Conservation (phyloP, 2,113 vertebrate genomes). For the Hucho hucho region DNA sequence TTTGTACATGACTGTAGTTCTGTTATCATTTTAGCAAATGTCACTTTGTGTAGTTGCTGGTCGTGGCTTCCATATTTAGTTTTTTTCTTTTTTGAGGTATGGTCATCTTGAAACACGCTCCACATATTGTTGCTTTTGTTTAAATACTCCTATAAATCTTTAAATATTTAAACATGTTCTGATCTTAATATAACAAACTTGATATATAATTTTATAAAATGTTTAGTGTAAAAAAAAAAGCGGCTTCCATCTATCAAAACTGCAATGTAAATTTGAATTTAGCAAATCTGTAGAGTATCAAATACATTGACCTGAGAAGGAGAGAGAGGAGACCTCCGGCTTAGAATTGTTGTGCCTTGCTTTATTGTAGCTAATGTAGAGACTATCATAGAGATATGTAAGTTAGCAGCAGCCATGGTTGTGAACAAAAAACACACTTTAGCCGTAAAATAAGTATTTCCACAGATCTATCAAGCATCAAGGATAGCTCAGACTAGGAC, state of each 20-base stretch:
- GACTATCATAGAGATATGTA: neutral
- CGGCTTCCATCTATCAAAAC: neutral
- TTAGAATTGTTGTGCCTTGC: neutral
- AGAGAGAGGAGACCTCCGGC: neutral
- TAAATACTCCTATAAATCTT: neutral
- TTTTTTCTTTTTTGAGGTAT: constrained; percentile 12
- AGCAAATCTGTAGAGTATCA: neutral
- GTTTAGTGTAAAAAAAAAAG: neutral
- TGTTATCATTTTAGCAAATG: constrained; percentile 12
- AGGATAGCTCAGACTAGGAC: neutral
- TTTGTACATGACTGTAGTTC: constrained; percentile 25
- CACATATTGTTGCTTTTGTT: constrained; percentile 24
- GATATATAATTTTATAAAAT: neutral
- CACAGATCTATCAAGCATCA: too few species aligned
- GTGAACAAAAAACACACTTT: neutral
- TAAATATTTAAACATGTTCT: neutral
- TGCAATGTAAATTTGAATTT: neutral
- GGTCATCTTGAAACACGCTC: constrained; percentile 54
- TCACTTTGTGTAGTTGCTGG: constrained; percentile 44
- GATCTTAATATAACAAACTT: neutral
- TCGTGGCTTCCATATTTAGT: constrained; percentile 43
- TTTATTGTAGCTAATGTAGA: neutral
- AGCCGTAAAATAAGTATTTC: neutral
- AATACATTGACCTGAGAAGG: neutral
- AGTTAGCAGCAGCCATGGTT: neutral